phyloP scores from a whole-genome alignment of 1,140 invertebrate species.

The Lerema accius region DNA sequence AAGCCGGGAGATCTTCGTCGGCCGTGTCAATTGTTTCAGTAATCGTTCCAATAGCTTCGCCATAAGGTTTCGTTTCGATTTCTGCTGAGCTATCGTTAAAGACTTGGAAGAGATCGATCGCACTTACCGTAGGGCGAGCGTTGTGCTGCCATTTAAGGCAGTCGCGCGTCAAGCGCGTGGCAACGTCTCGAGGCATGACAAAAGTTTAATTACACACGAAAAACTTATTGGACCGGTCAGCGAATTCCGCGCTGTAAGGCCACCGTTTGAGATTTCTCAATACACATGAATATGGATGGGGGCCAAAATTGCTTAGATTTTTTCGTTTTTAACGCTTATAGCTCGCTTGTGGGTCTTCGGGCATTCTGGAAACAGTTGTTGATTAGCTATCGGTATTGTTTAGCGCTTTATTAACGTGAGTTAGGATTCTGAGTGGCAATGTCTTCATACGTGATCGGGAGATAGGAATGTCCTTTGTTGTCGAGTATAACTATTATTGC shows the following conservation, averaged over 20 bases:
- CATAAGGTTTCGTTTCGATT: constrained; percentile 34
- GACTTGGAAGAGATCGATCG: constrained; percentile 29
- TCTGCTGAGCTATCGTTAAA: constrained; percentile 30
- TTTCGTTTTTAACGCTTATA: constrained; percentile 53
- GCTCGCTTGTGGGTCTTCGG: constrained; percentile 59
- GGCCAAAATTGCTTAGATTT: constrained; percentile 68
- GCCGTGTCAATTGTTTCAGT: constrained; percentile 26
- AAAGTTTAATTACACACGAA: constrained; percentile 73
- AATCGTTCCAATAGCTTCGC: constrained; percentile 13
- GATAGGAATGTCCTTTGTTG: constrained; percentile 29
- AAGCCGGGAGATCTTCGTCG: constrained; percentile 33
- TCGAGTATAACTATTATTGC: constrained; percentile 2
- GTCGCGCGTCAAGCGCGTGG: constrained; percentile 70
- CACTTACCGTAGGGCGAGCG: constrained; percentile 38
- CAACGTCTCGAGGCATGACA: constrained; percentile 59
- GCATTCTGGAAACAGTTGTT: constrained; percentile 49
- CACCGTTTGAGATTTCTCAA: constrained; percentile 71
- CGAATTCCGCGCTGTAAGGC: constrained; percentile 65
- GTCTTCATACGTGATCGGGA: constrained; percentile 24
- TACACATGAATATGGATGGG: constrained; percentile 72
- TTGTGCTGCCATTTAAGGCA: constrained; percentile 60
- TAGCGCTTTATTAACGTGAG: constrained; percentile 42
- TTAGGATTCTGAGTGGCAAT: constrained; percentile 17
- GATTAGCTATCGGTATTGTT: constrained; percentile 43
- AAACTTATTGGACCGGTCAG: constrained; percentile 60